A percentile compares a stretch with the other conserved stretches of the same genome.
Evolutionary conservation across 2,797 vertebrate genomes (phyloP).

Genomic region (Macropodus opercularis): DNA sequence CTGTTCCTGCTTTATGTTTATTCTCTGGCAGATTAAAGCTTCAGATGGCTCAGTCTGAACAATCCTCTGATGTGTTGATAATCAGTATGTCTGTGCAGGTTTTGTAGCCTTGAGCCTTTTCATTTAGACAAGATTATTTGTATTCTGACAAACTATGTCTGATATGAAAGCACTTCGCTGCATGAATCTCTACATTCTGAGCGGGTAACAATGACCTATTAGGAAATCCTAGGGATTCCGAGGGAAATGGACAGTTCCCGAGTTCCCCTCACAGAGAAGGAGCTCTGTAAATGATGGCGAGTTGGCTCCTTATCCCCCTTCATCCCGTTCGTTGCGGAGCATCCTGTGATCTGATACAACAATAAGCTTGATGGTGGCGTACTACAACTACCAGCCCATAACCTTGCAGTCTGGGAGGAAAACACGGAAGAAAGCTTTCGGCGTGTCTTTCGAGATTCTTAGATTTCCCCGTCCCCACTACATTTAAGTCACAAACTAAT

Average conservation of each 20-base stretch:
- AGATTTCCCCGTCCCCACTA: slow-evolving; percentile 22
- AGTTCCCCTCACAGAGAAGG: slow-evolving; percentile 65
- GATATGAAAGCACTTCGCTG: slow-evolving; percentile 43
- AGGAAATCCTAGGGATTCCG: slow-evolving; percentile 79
- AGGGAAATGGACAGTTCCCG: slow-evolving; percentile 77
- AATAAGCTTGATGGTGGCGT: slow-evolving; percentile 45
- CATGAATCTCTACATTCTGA: slow-evolving; percentile 58
- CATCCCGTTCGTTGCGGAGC: slow-evolving; percentile 69
- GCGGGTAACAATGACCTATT: slow-evolving; percentile 79
- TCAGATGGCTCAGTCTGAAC: slow-evolving; percentile 10
- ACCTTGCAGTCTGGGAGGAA: slow-evolving; percentile 32
- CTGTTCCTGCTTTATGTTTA: slow-evolving; percentile 18
- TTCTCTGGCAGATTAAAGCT: slow-evolving; percentile 32
- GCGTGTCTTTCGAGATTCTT: slow-evolving; percentile 50
- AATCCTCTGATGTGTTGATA: slow-evolving; percentile 26
- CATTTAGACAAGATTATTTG: slow-evolving; percentile 42
- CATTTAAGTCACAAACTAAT: slow-evolving; percentile 46
- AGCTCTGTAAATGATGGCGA: slow-evolving; percentile 78
- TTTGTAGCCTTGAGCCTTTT: slow-evolving; percentile 20
- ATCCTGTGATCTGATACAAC: slow-evolving; percentile 61
- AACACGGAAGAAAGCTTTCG: slow-evolving; percentile 56
- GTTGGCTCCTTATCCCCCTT: slow-evolving; percentile 71
- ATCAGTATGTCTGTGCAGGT: slow-evolving; percentile 18
- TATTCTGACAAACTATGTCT: slow-evolving; percentile 47
- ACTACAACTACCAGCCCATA: slow-evolving; percentile 37